Conservation (phyloP, 1,140 invertebrate genomes). For the Drosophila dunni region DNA sequence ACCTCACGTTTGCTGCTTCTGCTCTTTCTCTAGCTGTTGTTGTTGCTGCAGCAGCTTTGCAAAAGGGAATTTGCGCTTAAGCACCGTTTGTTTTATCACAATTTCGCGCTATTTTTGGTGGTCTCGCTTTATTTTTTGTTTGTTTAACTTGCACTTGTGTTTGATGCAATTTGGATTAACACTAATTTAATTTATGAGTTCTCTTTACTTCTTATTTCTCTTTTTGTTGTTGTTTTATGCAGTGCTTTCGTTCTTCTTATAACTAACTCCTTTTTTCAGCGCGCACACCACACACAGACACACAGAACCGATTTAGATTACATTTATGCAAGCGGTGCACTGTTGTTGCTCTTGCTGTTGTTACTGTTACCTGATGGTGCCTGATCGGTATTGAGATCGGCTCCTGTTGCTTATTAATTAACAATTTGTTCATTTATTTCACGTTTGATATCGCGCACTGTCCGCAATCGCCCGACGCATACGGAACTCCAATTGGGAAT, state of each 20-base stretch:
- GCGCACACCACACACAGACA: conserved; percentile 32
- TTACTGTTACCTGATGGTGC: conserved; percentile 34
- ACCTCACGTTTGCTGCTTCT: conserved; percentile 21
- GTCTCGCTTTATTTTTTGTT: conserved; percentile 33
- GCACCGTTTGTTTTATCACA: conserved; percentile 55
- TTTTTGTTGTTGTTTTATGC: too few relatives aligned
- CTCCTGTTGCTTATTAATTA: conserved; percentile 52
- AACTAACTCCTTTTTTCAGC: conserved; percentile 18
- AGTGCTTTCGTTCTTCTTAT: conserved; percentile 14
- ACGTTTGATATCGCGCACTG: conserved; percentile 55
- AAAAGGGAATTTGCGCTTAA: conserved; percentile 39
- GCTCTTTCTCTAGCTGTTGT: conserved; percentile 7
- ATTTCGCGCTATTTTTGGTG: conserved; percentile 22
- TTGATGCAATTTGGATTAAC: conserved; percentile 24
- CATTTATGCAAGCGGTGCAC: conserved; percentile 13
- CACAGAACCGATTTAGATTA: conserved; percentile 34
- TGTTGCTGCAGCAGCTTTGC: conserved; percentile 9
- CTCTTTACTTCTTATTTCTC: neutral
- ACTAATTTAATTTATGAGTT: conserved; percentile 34
- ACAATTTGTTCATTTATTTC: conserved; percentile 55
- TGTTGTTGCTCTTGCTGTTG: conserved; percentile 14
- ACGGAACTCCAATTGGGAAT: conserved; percentile 65
- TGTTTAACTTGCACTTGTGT: conserved; percentile 39
- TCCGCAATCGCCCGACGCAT: conserved; percentile 59
- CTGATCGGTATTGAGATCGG: conserved; percentile 40